Evolutionary conservation across 1,140 invertebrate genomes (phyloP), one percentile per base, ranked within the genome.

Genomic region (Coelopa frigida): DNA sequence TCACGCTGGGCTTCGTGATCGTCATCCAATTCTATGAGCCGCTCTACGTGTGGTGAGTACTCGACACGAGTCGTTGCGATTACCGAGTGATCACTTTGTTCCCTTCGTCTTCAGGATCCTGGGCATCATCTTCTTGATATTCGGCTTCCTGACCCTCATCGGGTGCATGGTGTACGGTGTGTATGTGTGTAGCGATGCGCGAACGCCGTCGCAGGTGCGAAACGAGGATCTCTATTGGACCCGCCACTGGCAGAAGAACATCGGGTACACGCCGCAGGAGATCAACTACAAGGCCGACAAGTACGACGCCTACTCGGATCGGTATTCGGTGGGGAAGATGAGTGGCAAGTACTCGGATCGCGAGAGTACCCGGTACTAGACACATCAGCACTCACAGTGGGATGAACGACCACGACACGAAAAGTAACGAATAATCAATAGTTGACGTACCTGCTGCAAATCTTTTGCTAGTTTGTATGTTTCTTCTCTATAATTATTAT

Each of bases 1-100:
- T 92, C 50, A 87, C 85, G 14, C 74, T 92, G n/a, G 88, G 88
- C 45, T 89, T 92, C 58, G 85, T 89, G 44, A 88, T 92, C 54
- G 87, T 92, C 40, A 81, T 90, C 55, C 87, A 92, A 71, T 85
- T 92, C 61, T 86, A 84, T 55, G 84, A 90, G 56, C 87, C 87
- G 2, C 63, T 88, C 5, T 85, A 88, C 61, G 86, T 91, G 20
- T 90, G 87, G 86, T 90, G 68, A 78, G 75, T 63, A 24, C 2
- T 2, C n/a, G 12, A 8, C 10, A 22, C 10, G 8, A 15, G 3
- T 10, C 12, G 11, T 11, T 2, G 4, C 11, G 4, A 6, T 14
- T 8, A 26, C 4, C n/a, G 26, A 44, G 3, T 24, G 8, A 11
- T n/a, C 15, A 38, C 11, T 27, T 31, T 20, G 8, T 20, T 26